These are phyloP conservation scores for Porites divaricata DNA, from an alignment of 92 coral and sea anemone species.

Conservation along the genomic window DNA sequence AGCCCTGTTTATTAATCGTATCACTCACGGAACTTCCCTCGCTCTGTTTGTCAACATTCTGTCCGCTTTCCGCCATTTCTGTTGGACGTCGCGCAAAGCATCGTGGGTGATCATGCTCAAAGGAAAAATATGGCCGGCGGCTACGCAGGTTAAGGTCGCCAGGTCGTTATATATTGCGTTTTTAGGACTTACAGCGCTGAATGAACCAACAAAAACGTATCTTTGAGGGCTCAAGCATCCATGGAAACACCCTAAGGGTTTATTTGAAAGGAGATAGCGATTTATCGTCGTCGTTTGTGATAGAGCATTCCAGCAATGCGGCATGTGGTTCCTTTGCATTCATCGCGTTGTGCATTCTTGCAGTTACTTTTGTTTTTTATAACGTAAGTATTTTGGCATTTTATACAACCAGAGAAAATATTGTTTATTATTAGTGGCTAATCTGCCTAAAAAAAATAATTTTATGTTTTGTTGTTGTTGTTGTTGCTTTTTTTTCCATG, in stretches of 20 bases:
- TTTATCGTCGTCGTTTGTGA: slow-evolving; percentile 28
- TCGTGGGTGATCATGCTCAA: neutral
- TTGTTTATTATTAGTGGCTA: too few relatives aligned
- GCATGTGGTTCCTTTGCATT: neutral
- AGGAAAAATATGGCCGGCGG: neutral
- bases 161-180: too few relatives aligned
- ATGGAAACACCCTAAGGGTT: slow-evolving; percentile 29
- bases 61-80: slow-evolving; percentile 86
- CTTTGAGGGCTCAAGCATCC: slow-evolving; percentile 22
- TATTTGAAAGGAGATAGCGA: slow-evolving; percentile 34
- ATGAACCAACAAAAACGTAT: slow-evolving; percentile 15
- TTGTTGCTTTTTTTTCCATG: too few relatives aligned
- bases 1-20: slow-evolving; percentile 73
- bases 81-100: slow-evolving; percentile 27
- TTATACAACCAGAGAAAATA: too few relatives aligned
- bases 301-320: slow-evolving; percentile 5
- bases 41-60: slow-evolving; percentile 17
- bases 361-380: neutral
- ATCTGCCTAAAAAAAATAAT: too few relatives aligned
- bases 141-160: too few relatives aligned
- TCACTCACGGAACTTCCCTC: slow-evolving; percentile 54
- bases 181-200: neutral
- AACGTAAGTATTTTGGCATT: slow-evolving; percentile 1
- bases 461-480: too few relatives aligned
- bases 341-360: neutral